Evolutionary conservation across 1,140 invertebrate species (phyloP).

Genomic region (Lordiphosa clarofinis): DNA sequence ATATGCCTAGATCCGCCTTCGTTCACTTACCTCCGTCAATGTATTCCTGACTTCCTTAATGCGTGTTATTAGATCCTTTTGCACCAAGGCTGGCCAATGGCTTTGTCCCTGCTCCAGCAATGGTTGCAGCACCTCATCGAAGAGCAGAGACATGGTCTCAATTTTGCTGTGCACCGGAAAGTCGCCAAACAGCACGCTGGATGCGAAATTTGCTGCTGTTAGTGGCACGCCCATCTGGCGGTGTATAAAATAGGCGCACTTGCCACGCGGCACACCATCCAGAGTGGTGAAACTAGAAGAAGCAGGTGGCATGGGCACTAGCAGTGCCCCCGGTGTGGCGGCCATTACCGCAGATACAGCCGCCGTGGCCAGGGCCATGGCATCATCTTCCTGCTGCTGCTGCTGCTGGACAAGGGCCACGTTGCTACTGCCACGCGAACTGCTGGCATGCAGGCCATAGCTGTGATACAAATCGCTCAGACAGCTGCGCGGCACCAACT

Average conservation of each 20-base stretch:
- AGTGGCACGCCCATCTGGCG: slow-evolving; percentile 81
- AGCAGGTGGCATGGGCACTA: slow-evolving; percentile 58
- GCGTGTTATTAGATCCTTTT: slow-evolving; percentile 86
- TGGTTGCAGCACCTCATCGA: slow-evolving; percentile 88
- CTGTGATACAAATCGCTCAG: slow-evolving; percentile 60
- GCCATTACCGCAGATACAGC: slow-evolving; percentile 43
- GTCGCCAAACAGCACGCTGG: slow-evolving; percentile 86
- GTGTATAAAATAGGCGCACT: slow-evolving; percentile 87
- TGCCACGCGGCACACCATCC: slow-evolving; percentile 79
- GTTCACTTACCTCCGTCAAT: slow-evolving; percentile 83
- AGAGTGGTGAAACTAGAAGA: slow-evolving; percentile 70
- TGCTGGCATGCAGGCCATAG: slow-evolving; percentile 39
- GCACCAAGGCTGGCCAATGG: slow-evolving; percentile 86
- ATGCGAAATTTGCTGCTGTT: slow-evolving; percentile 82
- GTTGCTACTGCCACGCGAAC: slow-evolving; percentile 64
- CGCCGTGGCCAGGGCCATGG: slow-evolving; percentile 34
- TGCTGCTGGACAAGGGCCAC: slow-evolving; percentile 16
- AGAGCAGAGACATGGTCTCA: slow-evolving; percentile 84
- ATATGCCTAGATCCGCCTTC: slow-evolving; percentile 42
- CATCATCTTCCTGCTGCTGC: slow-evolving; percentile 18
- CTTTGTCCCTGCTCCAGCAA: slow-evolving; percentile 83
- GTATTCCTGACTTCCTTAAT: slow-evolving; percentile 86
- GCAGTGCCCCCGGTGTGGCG: slow-evolving; percentile 48
- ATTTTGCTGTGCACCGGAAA: slow-evolving; percentile 84
- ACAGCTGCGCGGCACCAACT: slow-evolving; percentile 75